Evolutionary conservation across 2,797 vertebrate species (phyloP).

Genomic region (Phaenicophaeus curvirostris): DNA sequence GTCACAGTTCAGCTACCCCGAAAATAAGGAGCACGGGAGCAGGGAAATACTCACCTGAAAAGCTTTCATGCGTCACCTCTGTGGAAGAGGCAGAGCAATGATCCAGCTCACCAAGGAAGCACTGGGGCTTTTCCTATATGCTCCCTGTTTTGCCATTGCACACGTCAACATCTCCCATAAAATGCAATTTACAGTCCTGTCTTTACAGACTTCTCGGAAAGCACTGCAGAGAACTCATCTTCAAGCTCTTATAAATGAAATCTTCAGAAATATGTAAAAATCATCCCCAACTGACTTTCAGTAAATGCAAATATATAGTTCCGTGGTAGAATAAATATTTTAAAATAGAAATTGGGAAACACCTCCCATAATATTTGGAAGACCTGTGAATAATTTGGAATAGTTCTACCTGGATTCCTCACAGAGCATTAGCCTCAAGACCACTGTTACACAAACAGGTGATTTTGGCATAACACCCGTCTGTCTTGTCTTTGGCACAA

Average conservation of each 20-base stretch:
- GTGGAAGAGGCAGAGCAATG: neutral
- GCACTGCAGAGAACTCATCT: neutral
- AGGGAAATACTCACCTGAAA: neutral
- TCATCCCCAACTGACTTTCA: neutral
- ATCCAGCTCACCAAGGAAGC: neutral
- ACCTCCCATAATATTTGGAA: neutral
- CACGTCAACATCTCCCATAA: neutral
- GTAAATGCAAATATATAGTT: neutral
- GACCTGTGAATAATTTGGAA: neutral
- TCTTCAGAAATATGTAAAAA: neutral
- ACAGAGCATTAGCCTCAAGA: neutral
- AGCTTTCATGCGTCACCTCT: neutral
- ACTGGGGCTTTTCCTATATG: neutral
- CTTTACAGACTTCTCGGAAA: neutral
- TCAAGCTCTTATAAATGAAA: neutral
- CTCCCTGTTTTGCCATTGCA: neutral
- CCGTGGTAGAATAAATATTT: neutral
- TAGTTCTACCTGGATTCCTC: neutral
- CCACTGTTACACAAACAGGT: neutral
- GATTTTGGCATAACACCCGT: neutral
- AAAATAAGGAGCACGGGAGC: neutral
- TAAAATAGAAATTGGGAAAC: neutral
- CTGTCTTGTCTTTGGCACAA: neutral
- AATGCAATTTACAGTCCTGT: neutral
- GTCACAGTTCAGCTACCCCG: neutral